A percentile compares a stretch with the other conserved stretches of the same genome.
Conservation (phyloP, 2,113 vertebrate genomes). For the Lasiurus borealis region DNA sequence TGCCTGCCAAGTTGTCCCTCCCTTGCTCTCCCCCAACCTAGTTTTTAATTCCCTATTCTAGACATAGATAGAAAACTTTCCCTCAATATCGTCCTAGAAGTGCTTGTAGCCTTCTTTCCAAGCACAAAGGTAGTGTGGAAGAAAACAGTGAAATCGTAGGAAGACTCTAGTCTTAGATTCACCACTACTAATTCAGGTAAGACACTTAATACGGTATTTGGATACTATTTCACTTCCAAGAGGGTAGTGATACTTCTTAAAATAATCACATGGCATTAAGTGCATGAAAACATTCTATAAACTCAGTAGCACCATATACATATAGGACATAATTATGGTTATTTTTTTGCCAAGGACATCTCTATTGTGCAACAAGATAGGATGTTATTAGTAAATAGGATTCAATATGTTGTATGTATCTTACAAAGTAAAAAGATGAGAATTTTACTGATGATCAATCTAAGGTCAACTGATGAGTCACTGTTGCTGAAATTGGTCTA, state of each 20-base stretch:
- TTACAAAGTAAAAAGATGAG: constrained; percentile 58
- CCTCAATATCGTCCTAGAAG: not conserved
- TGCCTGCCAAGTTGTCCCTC: not conserved
- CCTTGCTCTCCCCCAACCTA: not conserved
- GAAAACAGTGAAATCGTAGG: not conserved
- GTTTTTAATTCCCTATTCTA: constrained; percentile 6
- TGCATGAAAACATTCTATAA: constrained; percentile 14
- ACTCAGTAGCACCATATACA: not conserved
- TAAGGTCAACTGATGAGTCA: constrained; percentile 76
- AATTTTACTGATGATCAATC: constrained; percentile 70
- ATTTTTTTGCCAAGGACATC: not conserved
- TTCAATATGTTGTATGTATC: constrained; percentile 34
- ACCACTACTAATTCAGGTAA: not conserved
- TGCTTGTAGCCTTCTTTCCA: not conserved
- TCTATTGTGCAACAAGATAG: constrained; percentile 42
- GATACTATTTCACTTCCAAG: not conserved
- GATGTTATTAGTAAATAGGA: constrained; percentile 59
- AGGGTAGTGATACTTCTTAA: not conserved
- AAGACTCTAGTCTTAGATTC: not conserved
- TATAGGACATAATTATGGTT: not conserved
- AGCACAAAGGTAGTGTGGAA: not conserved
- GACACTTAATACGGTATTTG: not conserved
- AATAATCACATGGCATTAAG: not conserved
- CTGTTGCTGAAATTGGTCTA: constrained; percentile 53
- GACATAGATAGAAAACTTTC: not conserved